phyloP scores from a whole-genome alignment of 2,113 vertebrate genomes.

The Apteryx owenii region DNA sequence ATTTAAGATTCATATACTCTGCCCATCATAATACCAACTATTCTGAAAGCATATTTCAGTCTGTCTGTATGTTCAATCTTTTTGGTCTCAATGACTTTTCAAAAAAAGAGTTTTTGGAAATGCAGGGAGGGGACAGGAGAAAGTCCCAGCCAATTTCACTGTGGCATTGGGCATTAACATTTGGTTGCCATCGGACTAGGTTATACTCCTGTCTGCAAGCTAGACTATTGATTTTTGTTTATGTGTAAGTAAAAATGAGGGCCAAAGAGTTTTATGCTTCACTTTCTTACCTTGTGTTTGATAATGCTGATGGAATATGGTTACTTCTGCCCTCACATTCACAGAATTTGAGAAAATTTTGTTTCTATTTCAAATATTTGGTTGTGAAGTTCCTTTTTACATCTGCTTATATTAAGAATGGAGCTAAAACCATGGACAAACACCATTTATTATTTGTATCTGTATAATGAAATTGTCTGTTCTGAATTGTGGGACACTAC shows the following conservation, averaged over 20 bases:
- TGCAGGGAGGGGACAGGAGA: not conserved
- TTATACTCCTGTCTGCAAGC: not conserved
- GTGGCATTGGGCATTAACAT: not conserved
- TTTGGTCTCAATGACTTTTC: not conserved
- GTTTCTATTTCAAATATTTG: not conserved
- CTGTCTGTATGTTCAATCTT: not conserved
- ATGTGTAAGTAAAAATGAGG: not conserved
- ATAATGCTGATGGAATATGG: not conserved
- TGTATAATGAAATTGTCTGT: not conserved
- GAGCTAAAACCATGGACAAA: not conserved
- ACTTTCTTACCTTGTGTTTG: not conserved
- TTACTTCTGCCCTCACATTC: not conserved
- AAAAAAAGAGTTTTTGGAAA: not conserved
- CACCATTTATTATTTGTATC: not conserved
- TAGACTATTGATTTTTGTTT: not conserved
- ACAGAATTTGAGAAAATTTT: not conserved
- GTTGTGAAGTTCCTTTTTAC: not conserved
- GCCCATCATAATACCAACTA: not conserved
- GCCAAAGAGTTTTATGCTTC: not conserved
- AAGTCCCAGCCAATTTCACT: not conserved
- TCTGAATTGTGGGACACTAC: not conserved
- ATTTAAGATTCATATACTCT: not conserved
- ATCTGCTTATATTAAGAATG: not conserved
- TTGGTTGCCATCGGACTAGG: not conserved
- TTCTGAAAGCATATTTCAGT: not conserved